Evolutionary conservation across 2,888 invertebrate species (phyloP), one percentile per base, ranked within the genome.

Genomic region (Drosophila neotestacea): DNA sequence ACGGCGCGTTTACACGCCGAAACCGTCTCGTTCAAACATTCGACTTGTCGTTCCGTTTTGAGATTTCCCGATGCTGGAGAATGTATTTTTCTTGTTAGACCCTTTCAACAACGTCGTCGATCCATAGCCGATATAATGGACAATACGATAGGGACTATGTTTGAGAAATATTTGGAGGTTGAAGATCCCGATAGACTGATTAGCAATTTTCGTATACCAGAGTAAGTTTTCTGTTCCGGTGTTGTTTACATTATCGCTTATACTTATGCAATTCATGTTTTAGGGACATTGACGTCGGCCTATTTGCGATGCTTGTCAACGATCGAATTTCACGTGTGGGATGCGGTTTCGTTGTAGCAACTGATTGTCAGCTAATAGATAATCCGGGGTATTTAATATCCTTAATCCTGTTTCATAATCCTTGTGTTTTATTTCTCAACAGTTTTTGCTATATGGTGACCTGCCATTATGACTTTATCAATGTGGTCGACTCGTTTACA

Each of bases 31-130:
- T 77, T 73, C 3, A 69, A 36, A 38, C 82, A 74, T 11, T 22
- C 85, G 1, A 9, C 44, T 0, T 85, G 85, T 34, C 75, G 83
- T 6, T 22, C 80, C 5, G 56, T 72, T 0, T 5, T 5, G 2
- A 82, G 85, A 0, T 89, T 87, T 62, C 72, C 72, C 0, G 0
- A 13, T 27, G 51, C 46, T 0, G 89, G 89, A 0, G 77, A 85
- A 30, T 39, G 34, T 5, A 4, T 83, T 13, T 56, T 52, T 0
- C 0, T 76, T 22, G 32, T 72, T 3, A n/a, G 11, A 5, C 0
- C 56, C 7, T 28, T 6, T 16, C 3, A 1, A 0, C 6, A 13
- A 0, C 36, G 11, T 1, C 27, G 16, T 1, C 27, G 16, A 0
- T 28, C 11, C 0, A 6, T 70, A 0, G 3, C 1, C 0, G 10